Evolutionary conservation across 2,113 vertebrate genomes (phyloP), one percentile per base, ranked within the genome.

Genomic region (Dromas ardeola): DNA sequence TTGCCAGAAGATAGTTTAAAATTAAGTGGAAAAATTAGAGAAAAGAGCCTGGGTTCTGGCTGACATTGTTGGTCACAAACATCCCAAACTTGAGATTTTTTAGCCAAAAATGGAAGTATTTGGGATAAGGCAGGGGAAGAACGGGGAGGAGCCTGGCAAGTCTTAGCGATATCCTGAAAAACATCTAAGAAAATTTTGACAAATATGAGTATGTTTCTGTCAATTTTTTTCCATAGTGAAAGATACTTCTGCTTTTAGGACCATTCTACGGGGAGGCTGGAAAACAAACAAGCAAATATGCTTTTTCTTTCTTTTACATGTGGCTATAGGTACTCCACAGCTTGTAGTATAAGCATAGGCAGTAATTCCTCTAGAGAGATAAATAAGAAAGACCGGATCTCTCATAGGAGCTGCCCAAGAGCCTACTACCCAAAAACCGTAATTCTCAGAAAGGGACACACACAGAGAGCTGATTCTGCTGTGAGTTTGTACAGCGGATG

Each of bases 11-110:
- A 96, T 30, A 85, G 79, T 63, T 93, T 70, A 90, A 94, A 96
- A 95, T 92, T 96, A 93, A 89, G 81, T 91, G 86, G 91, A 91
- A 97, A 94, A 95, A 94, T 65, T 79, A 94, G 70, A 86, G 83
- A 81, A 74, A 92, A 84, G 53, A 59, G 45, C 20, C 45, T 32
- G 65, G 52, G 88, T 85, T 97, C 94, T 95, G 95, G 88, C 94
- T 93, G 92, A 86, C 52, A 53, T 49, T 40, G 69, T 69, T 53
- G 61, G 72, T 92, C 53, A 76, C 93, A 93, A 71, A 92, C 88
- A 90, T 74, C 73, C 78, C 66, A 87, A 97, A 94, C 77, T 86
- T 84, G 34, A 91, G 43, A 83, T 49, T 36, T 90, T 95, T 94
- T 88, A 89, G 94, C 80, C 91, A 81, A 89, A 96, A 92, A 94